Base-by-base conservation (phyloP, 2,888 invertebrate genomes). In the Ophion obscuratus region DNA sequence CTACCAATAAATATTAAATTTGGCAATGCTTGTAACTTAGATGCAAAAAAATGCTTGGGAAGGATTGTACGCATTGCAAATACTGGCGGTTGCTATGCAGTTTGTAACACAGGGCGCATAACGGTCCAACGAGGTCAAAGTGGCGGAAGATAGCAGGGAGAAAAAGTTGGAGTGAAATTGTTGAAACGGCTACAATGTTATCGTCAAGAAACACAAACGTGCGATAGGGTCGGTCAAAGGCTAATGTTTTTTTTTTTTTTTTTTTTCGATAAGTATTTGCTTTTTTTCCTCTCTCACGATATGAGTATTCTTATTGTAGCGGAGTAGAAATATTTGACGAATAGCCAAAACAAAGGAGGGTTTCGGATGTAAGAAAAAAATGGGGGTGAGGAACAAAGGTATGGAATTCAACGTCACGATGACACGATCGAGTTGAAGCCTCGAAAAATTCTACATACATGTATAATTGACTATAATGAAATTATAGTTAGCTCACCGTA, bases 401-500 rank as follows among this genome's bases (percentile, higher is more conserved):
- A n/a, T 2, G 71, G 7, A 6, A 57, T 31, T 62, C 36, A 78
- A 59, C n/a, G 67, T 67, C 14, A 67, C 17, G 27, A 67, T 64
- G 27, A 27, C 10, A 14, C 5, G 14, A 17, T 5, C 53, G 5
- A 53, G 17, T 53, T 53, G 17, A 17, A 53, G 17, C 17, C 14
- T 5, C 40, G 40, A 40, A 40, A 40, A 53, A 53, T 53, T 53
- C 5, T 53, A 53, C 14, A 17, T 53, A 3, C 17, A 53, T 47
- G 11, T 14, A 53, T 53, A 17, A 73, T 76, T 17, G 53, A 53
- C 1, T 81, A 47, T 80, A 73, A 71, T 75, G 11, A 64, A 80
- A 84, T 44, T 66, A 66, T 47, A 11, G 9, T 24, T 64, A 27
- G 76, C 84, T 88, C 86, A 90, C 91, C 90, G 89, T 27, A 90